These are phyloP conservation scores for Zeus faber DNA, from an alignment of 2,113 vertebrate species.

Conservation along the genomic window DNA sequence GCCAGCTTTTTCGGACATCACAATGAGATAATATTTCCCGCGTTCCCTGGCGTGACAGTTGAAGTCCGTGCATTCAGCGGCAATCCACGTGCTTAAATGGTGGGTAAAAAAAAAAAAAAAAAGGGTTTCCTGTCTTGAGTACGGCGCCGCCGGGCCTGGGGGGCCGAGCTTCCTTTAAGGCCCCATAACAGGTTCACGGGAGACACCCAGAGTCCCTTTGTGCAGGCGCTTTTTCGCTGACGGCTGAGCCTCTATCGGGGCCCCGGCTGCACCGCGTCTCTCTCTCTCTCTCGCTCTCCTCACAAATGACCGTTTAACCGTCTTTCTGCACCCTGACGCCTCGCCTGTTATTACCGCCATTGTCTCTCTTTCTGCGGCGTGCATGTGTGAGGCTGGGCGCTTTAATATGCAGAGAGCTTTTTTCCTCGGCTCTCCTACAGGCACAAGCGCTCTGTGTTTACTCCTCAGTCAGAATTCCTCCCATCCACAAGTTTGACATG, in stretches of 20 bases:
- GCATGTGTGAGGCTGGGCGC: constrained; percentile 64
- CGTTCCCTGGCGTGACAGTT: constrained; percentile 8
- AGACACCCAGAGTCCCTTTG: constrained; percentile 35
- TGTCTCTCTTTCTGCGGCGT: constrained; percentile 70
- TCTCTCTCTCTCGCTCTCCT: constrained; percentile 53
- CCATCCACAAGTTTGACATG: constrained; percentile 76
- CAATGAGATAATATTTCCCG: background rate
- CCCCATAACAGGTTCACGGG: constrained; percentile 35
- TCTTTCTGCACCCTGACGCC: constrained; percentile 72
- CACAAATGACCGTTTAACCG: constrained; percentile 74
- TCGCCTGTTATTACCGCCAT: constrained; percentile 73
- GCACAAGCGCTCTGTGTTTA: constrained; percentile 67
- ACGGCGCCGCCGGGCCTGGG: constrained; percentile 19
- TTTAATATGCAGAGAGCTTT: constrained; percentile 70
- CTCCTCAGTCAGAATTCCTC: constrained; percentile 67
- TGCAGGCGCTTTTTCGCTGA: constrained; percentile 38
- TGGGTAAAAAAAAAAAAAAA: constrained; percentile 19
- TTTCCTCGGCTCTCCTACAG: constrained; percentile 69
- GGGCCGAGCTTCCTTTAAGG: constrained; percentile 28
- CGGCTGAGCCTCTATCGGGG: constrained; percentile 52
- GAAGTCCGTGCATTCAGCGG: constrained; percentile 32
- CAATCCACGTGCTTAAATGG: constrained; percentile 33
- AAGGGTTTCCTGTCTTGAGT: constrained; percentile 29
- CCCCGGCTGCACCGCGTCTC: background rate
- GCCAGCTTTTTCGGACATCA: background rate